phyloP scores from a whole-genome alignment of 2,888 invertebrate species.

The Drosophila anomelani region DNA sequence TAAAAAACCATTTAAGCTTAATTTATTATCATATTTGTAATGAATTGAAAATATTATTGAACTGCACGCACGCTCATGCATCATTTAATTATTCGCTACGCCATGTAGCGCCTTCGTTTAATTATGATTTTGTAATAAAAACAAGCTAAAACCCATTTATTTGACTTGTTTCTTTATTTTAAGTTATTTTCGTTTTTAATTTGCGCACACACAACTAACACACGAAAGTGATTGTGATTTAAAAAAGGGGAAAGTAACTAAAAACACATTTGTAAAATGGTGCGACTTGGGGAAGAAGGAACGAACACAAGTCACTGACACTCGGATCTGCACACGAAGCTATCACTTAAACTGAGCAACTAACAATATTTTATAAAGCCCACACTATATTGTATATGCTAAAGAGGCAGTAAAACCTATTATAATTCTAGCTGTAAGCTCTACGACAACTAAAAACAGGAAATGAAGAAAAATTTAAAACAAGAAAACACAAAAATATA shows the following conservation, averaged over 20 bases:
- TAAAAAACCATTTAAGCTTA: conserved; percentile 53
- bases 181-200: conserved; percentile 27
- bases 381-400: conserved; percentile 69
- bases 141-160: conserved; percentile 37
- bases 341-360: conserved; percentile 55
- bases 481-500: conserved; percentile 17
- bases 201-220: conserved; percentile 61
- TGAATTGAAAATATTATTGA: conserved; percentile 37
- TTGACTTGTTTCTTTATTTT: conserved; percentile 31
- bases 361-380: conserved; percentile 59
- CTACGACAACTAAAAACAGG: conserved; percentile 44
- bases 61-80: conserved; percentile 49
- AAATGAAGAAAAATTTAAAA: conserved; percentile 7
- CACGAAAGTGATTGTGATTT: conserved; percentile 74
- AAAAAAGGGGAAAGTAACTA: conserved; percentile 69
- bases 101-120: conserved; percentile 52
- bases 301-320: conserved; percentile 17
- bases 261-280: conserved; percentile 67
- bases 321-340: conserved; percentile 35
- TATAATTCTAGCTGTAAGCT: conserved; percentile 59
- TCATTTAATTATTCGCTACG: conserved; percentile 30
- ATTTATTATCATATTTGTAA: conserved; percentile 62
- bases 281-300: conserved; percentile 25
- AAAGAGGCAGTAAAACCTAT: conserved; percentile 72
- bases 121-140: conserved; percentile 66